phyloP scores from a whole-genome alignment of 2,113 vertebrate species.

The rat (Rattus norvegicus) region DNA sequence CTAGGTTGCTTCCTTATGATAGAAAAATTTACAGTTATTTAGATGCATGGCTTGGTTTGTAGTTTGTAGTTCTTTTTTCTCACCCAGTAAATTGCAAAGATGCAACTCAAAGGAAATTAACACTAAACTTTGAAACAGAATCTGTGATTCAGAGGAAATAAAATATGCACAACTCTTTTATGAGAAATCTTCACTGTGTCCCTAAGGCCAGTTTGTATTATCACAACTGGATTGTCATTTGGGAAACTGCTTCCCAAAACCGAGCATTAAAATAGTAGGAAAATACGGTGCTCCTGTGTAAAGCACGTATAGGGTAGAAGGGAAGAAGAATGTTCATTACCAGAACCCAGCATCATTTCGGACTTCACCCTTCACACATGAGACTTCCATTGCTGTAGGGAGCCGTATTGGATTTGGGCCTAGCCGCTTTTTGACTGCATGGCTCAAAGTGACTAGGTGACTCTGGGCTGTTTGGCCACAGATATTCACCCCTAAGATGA shows the following conservation, averaged over 20 bases:
- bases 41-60: constrained; percentile 70
- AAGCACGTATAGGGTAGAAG: neutral
- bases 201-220: neutral
- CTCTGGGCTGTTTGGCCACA: no score
- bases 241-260: neutral
- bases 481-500: no score
- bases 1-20: constrained; percentile 41
- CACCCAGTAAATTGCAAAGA: constrained; percentile 39
- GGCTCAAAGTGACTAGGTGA: no score
- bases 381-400: neutral
- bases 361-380: neutral
- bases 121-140: constrained; percentile 42
- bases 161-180: neutral
- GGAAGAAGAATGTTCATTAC: neutral
- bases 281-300: neutral
- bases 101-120: constrained; percentile 50
- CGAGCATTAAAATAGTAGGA: neutral
- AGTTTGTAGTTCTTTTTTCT: constrained; percentile 61
- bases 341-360: neutral
- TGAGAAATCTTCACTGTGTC: neutral
- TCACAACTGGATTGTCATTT: neutral
- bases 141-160: constrained; percentile 7
- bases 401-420: no score
- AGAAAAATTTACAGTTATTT: constrained; percentile 69
- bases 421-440: no score